Conservation (phyloP, 2,888 invertebrate genomes). For the Frankliniella intonsa region DNA sequence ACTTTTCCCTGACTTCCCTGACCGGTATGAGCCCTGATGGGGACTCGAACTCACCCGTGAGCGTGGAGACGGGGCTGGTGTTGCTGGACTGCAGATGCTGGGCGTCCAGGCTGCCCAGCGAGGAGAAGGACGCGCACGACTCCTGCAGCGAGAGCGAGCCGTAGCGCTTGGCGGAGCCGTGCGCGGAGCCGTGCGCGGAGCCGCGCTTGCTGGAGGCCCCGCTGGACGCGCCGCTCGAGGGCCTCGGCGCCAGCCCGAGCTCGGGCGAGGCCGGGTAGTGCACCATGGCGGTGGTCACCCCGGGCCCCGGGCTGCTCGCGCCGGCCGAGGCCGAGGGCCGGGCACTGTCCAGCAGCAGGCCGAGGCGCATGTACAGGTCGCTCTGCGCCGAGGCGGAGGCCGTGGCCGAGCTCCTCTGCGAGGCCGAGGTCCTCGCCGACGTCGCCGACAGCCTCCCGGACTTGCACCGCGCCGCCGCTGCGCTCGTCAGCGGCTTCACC, state of each 20-base stretch:
- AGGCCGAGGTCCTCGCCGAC: no score
- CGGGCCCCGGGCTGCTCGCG: slow-evolving; percentile 40
- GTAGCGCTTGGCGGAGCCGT: slow-evolving; percentile 34
- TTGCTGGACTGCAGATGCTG: slow-evolving; percentile 72
- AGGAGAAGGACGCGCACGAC: slow-evolving; percentile 51
- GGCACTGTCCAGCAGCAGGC: slow-evolving; percentile 68
- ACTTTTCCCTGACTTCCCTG: no score
- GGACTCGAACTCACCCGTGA: slow-evolving; percentile 60
- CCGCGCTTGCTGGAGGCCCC: slow-evolving; percentile 23
- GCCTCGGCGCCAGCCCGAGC: not conserved
- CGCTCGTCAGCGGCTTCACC: slow-evolving; percentile 53
- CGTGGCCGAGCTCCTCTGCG: no score
- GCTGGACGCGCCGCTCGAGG: not conserved
- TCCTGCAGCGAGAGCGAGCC: slow-evolving; percentile 39
- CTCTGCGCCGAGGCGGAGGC: slow-evolving; percentile 53
- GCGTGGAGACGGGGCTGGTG: slow-evolving; percentile 83
- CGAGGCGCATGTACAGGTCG: slow-evolving; percentile 77
- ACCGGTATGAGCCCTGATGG: no score
- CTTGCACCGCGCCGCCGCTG: slow-evolving; percentile 36
- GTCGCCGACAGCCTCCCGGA: slow-evolving; percentile 33
- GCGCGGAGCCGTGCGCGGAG: slow-evolving; percentile 28
- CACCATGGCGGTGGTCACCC: slow-evolving; percentile 42
- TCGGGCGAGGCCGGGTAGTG: slow-evolving; percentile 10
- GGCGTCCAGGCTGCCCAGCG: slow-evolving; percentile 53
- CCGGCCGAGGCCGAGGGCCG: slow-evolving; percentile 43